Conservation (phyloP, 2,113 vertebrate genomes). For the Microtus richardsoni region DNA sequence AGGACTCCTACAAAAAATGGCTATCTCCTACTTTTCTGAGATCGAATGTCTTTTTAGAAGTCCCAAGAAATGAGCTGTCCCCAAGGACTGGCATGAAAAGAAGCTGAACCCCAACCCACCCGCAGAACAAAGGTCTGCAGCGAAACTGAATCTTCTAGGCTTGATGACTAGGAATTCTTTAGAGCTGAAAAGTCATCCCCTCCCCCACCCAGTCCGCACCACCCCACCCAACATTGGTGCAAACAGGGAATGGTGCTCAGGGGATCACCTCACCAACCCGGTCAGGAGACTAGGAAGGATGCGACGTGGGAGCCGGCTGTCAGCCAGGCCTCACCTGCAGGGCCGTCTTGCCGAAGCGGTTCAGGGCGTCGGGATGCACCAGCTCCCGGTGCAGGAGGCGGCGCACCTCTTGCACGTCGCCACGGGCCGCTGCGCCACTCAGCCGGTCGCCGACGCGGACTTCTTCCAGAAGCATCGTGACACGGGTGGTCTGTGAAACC, state of each 20-base stretch:
- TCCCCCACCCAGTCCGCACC: background rate
- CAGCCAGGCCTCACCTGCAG: conserved; percentile 88
- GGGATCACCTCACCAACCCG: background rate
- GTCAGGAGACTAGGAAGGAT: background rate
- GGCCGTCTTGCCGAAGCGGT: conserved; percentile 92
- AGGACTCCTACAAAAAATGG: background rate
- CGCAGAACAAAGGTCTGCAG: background rate
- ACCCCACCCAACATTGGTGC: background rate
- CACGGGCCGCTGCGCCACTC: conserved; percentile 91
- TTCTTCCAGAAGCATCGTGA: conserved; percentile 90
- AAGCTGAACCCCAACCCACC: background rate
- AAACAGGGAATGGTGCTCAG: background rate
- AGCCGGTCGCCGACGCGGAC: conserved; percentile 90
- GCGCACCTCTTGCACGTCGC: conserved; percentile 89
- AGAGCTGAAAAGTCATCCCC: background rate
- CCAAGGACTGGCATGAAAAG: background rate
- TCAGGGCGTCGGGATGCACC: conserved; percentile 90
- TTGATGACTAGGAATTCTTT: background rate
- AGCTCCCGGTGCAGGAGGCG: conserved; percentile 90
- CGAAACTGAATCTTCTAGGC: background rate
- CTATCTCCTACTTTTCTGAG: background rate
- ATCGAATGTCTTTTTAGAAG: background rate
- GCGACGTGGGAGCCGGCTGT: background rate
- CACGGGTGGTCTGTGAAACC: conserved; percentile 24
- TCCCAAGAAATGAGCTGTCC: background rate